Conservation (phyloP, 2,888 invertebrate species). For the Masnerella sp. region DNA sequence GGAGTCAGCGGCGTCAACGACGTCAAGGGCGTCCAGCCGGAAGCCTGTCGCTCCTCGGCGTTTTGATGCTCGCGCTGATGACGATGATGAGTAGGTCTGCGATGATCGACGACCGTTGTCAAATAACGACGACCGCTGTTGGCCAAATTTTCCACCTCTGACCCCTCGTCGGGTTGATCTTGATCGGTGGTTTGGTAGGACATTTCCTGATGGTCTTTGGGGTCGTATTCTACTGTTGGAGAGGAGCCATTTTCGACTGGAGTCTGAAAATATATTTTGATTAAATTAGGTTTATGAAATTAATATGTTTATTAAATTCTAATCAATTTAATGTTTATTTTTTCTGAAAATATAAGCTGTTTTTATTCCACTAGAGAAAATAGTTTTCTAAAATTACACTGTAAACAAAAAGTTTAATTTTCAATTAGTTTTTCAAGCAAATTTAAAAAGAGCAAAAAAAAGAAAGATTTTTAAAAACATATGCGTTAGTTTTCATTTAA, state of each 20-base stretch:
- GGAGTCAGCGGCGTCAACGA: slow-evolving; percentile 62
- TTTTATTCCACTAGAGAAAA: no score
- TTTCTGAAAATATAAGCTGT: no score
- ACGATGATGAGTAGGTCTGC: slow-evolving; percentile 64
- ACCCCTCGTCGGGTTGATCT: slow-evolving; percentile 59
- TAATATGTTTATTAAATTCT: no score
- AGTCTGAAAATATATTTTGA: slow-evolving; percentile 31
- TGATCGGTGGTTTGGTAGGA: slow-evolving; percentile 61
- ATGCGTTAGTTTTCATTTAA: no score
- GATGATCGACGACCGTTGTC: slow-evolving; percentile 69
- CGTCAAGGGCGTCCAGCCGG: slow-evolving; percentile 53
- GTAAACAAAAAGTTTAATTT: no score
- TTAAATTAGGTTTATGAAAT: no score
- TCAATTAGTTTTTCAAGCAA: no score
- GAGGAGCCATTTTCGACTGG: slow-evolving; percentile 59
- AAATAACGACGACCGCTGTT: slow-evolving; percentile 71
- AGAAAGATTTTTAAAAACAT: no score
- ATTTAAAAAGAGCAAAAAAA: no score
- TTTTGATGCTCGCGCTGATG: slow-evolving; percentile 59
- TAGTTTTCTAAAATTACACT: no score
- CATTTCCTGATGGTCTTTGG: slow-evolving; percentile 69
- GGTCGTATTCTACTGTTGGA: slow-evolving; percentile 63
- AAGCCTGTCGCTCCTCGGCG: slow-evolving; percentile 53
- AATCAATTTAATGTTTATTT: no score
- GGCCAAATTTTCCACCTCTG: slow-evolving; percentile 49